Percentiles rank a stretch among this genome's conserved stretches.
Conservation (phyloP, 1,140 invertebrate species). For the honey bee (Apis mellifera) region Amel_HAv3.1 CM009940.2:12133001-12133500, state of each 20-base stretch:
- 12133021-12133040: too few species aligned
- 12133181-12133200: constrained; percentile 46
- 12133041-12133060: too few species aligned
- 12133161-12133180: constrained; percentile 45
- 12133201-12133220: constrained; percentile 38
- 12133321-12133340: constrained; percentile 83
- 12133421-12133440: constrained; percentile 75
- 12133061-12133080: too few species aligned
- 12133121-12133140: too few species aligned
- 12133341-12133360: constrained; percentile 77
- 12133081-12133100: too few species aligned
- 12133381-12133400: constrained; percentile 78
- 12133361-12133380: constrained; percentile 79
- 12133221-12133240: constrained; percentile 45
- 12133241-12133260: constrained; percentile 71
- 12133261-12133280: constrained; percentile 80
- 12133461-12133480: too few species aligned
- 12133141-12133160: constrained; percentile 3
- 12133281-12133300: constrained; percentile 77
- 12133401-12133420: constrained; percentile 81
- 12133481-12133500: constrained; percentile 77
- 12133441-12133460: constrained; percentile 73
- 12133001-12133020: too few species aligned
- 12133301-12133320: constrained; percentile 82
- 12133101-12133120: too few species aligned